Conservation (phyloP, 2,113 vertebrate species). For the Syngnathus typhle region DNA sequence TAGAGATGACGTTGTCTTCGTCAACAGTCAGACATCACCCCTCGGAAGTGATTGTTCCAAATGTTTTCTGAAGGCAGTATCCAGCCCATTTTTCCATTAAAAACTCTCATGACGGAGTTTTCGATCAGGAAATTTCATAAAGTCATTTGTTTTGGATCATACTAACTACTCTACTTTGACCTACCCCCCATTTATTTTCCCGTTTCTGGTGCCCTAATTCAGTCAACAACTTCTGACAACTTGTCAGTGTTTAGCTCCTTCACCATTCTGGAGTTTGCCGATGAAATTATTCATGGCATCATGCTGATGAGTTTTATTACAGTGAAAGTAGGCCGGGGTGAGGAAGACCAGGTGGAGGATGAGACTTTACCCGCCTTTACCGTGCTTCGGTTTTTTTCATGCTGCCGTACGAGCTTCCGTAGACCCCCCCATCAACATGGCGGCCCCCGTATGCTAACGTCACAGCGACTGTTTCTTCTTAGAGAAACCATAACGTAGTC, state of each 20-base stretch:
- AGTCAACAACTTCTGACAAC: neutral
- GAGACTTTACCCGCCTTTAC: slow-evolving; percentile 33
- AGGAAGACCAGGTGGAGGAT: slow-evolving; percentile 15
- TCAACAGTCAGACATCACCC: neutral
- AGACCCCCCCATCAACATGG: slow-evolving; percentile 56
- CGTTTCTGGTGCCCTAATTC: neutral
- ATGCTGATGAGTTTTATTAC: slow-evolving; percentile 35
- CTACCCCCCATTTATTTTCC: no score
- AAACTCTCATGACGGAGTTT: no score
- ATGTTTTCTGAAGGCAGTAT: neutral
- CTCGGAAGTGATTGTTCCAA: neutral
- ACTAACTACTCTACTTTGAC: no score
- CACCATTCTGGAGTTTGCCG: neutral
- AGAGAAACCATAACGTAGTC: neutral
- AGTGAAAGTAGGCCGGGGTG: slow-evolving; percentile 46
- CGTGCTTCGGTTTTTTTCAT: neutral
- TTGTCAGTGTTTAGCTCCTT: slow-evolving; percentile 19
- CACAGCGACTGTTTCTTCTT: neutral
- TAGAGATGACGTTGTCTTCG: no score
- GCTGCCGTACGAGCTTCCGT: slow-evolving; percentile 39
- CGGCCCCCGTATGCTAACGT: slow-evolving; percentile 53
- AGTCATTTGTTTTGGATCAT: no score
- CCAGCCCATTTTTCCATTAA: no score
- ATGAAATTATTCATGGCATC: slow-evolving; percentile 48
- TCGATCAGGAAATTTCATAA: no score